Percentiles rank a stretch among this genome's conserved stretches.
Conservation (phyloP, 2,888 invertebrate species). For the Ophion ventricosus region DNA sequence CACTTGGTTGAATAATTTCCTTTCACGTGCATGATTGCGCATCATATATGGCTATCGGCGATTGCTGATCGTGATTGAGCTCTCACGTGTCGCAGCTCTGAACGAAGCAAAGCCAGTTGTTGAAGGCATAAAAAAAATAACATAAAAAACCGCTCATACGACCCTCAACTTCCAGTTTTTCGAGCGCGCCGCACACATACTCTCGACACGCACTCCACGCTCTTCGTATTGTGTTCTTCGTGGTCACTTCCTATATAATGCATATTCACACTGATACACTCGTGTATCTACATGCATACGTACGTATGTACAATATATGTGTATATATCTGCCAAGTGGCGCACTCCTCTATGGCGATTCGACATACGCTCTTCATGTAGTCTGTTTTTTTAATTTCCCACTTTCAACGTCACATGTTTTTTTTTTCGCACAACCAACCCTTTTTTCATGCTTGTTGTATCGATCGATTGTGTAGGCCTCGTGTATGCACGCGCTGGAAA, state of each 20-base stretch:
- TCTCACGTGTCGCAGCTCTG: constrained; percentile 38
- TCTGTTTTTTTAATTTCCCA: constrained; percentile 25
- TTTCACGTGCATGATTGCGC: too few relatives aligned
- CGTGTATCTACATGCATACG: not conserved
- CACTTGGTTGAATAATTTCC: not conserved
- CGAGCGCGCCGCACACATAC: constrained; percentile 47
- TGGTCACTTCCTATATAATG: not conserved
- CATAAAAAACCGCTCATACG: constrained; percentile 12
- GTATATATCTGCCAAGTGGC: not conserved
- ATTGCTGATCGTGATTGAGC: constrained; percentile 37
- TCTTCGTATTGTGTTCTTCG: constrained; percentile 29
- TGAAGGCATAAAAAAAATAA: constrained; percentile 33
- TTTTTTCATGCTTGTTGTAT: constrained; percentile 50
- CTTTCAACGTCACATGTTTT: not conserved
- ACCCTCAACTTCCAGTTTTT: constrained; percentile 59
- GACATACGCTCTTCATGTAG: constrained; percentile 44
- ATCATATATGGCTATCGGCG: not conserved
- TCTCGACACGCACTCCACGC: constrained; percentile 49
- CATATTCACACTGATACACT: too few relatives aligned
- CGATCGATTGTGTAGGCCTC: constrained; percentile 41
- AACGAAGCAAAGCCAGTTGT: constrained; percentile 16
- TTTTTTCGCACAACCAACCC: constrained; percentile 7
- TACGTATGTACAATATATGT: constrained; percentile 10
- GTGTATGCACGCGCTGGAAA: not conserved
- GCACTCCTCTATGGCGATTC: constrained; percentile 8